Percentiles rank a stretch among this genome's conserved stretches.
These are phyloP conservation scores for Taenaris catops DNA, from an alignment of 2,888 invertebrate genomes.

Conservation along the genomic window DNA sequence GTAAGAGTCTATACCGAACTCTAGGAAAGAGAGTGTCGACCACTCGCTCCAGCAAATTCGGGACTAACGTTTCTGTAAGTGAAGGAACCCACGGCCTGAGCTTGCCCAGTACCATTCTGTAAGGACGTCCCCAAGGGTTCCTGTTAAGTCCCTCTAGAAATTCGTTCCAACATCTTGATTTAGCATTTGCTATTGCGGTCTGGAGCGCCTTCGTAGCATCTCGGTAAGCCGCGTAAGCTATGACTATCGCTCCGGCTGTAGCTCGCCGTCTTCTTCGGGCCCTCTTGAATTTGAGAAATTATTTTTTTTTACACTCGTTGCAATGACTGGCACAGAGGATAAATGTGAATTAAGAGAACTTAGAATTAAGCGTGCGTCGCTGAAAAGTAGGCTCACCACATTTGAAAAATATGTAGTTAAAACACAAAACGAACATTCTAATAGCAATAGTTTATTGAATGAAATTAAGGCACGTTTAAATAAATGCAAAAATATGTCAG, in stretches of 20 bases:
- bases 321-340: background rate
- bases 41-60: too few species aligned
- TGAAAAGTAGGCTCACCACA: too few species aligned
- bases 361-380: too few species aligned
- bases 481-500: too few species aligned
- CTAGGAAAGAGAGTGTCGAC: too few species aligned
- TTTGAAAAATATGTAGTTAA: background rate
- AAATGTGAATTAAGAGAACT: background rate
- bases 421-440: background rate
- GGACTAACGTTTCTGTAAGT: background rate
- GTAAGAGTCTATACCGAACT: too few species aligned
- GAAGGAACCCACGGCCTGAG: conserved; percentile 9
- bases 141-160: conserved; percentile 4
- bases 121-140: conserved; percentile 15
- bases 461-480: too few species aligned
- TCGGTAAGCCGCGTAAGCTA: background rate
- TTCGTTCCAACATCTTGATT: conserved; percentile 3
- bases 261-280: conserved; percentile 3
- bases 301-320: too few species aligned
- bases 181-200: background rate
- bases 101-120: too few species aligned
- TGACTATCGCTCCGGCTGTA: background rate
- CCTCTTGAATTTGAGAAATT: too few species aligned
- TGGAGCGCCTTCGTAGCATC: background rate
- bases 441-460: too few species aligned